phyloP scores from a whole-genome alignment of 35 echinoderm and acorn worm species.

The Eucidaris tribuloides region DNA sequence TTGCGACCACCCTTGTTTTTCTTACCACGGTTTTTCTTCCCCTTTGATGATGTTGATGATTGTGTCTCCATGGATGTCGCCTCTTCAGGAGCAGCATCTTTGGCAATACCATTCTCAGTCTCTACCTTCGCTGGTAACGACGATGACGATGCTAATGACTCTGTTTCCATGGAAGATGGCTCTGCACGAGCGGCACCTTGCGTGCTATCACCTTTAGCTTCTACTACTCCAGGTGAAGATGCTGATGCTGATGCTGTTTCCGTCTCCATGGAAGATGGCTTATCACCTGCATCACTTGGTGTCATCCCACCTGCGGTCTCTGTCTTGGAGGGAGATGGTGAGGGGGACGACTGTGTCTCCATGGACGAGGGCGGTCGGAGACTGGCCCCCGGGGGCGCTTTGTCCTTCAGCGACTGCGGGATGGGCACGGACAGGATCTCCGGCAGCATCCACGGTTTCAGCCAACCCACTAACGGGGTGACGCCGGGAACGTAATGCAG shows the following conservation, averaged over 20 bases:
- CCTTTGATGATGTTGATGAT: too few species aligned
- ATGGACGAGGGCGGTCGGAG: conserved; percentile 60
- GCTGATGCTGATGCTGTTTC: background rate
- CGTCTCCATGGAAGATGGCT: background rate
- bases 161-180: too few species aligned
- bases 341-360: background rate
- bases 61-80: too few species aligned
- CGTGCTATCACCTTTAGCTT: too few species aligned
- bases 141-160: too few species aligned
- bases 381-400: conserved; percentile 57
- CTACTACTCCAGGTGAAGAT: too few species aligned
- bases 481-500: conserved; percentile 84
- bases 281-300: background rate
- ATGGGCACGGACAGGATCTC: conserved; percentile 83
- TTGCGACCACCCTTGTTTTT: too few species aligned
- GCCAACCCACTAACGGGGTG: conserved; percentile 87
- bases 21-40: too few species aligned
- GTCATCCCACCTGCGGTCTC: background rate
- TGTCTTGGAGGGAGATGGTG: background rate
- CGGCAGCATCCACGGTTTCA: conserved; percentile 96
- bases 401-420: conserved; percentile 53
- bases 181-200: too few species aligned
- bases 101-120: too few species aligned
- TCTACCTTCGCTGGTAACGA: too few species aligned
- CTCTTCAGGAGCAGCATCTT: too few species aligned